Base-by-base conservation (phyloP, 2,113 vertebrate species). In the cat (Felis catus) region DNA sequence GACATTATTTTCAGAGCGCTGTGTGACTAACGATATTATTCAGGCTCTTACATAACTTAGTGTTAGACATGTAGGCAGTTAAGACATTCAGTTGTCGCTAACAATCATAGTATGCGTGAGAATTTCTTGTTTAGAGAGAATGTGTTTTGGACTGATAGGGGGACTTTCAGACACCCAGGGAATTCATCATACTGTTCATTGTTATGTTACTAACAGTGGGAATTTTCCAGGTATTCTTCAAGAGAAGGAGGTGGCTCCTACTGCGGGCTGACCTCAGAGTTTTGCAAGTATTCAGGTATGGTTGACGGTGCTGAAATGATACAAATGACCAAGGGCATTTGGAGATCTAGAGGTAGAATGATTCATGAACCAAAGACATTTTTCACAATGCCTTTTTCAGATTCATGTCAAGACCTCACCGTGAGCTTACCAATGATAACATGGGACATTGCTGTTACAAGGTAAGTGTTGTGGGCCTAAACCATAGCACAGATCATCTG, bases 141-240 rank as follows among this genome's bases (percentile, higher is more conserved):
- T 58, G n/a, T 29, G 33, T 73, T 36, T 36, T 36, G 36, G 36
- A 36, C 36, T 36, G 2, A 36, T 36, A 36, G 36, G 36, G 36
- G 36, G 36, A 36, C 36, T 36, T 61, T n/a, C 21, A 78, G 8
- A 11, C n/a, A 71, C 33, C 18, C 9, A 39, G 9, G 23, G 55
- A 39, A n/a, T 79, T 68, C 3, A 63, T 10, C 3, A 0, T 61
- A 10, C 12, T n/a, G 4, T 29, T 8, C 19, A 36, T 66, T 2
- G 15, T 3, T 1, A 2, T 19, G 1, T 71, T 23, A 58, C 2
- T 55, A 1, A 23, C 48, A 0, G 36, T 23, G 5, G 16, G 7
- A 85, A 45, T 61, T 91, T 68, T 58, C 11, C 12, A 55, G 29
- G 12, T 33, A n/a, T 58, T 5, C 12, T 61, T 61, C 48, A 45